Evolutionary conservation across 2,888 invertebrate species (phyloP).

Genomic region (Pterostichus niger): DNA sequence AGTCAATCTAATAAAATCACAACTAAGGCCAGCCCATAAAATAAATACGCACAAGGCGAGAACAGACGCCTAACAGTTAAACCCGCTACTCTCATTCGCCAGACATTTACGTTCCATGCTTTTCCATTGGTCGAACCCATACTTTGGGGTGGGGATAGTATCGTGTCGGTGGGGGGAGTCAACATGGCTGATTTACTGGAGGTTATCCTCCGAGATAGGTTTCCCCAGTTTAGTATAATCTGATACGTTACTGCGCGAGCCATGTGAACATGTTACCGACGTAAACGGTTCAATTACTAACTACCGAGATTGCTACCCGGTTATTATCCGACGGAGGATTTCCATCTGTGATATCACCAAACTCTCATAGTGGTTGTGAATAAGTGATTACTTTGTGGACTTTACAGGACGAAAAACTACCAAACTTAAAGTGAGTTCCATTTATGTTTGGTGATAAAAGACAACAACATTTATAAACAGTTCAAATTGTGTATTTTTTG

Average conservation of each 20-base stretch:
- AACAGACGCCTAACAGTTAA: conserved; percentile 73
- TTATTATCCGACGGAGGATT: neutral
- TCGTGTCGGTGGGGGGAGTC: conserved; percentile 68
- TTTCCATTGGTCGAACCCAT: conserved; percentile 72
- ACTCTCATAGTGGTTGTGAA: neutral
- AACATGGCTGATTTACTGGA: conserved; percentile 77
- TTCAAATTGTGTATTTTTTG: no score
- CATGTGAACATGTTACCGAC: conserved; percentile 4
- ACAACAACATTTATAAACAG: no score
- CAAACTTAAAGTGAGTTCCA: neutral
- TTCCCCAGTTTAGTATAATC: conserved; percentile 61
- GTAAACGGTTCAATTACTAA: conserved; percentile 28
- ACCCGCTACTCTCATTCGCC: conserved; percentile 72
- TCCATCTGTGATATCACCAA: no score
- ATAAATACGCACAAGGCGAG: conserved; percentile 72
- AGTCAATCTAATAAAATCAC: conserved; percentile 77
- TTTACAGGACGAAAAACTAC: no score
- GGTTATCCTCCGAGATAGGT: conserved; percentile 60
- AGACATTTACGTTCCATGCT: conserved; percentile 71
- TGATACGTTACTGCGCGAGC: conserved; percentile 44
- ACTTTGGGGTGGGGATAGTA: conserved; percentile 71
- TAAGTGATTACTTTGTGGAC: no score
- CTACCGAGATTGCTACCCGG: neutral
- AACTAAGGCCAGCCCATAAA: conserved; percentile 76
- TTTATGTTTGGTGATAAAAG: no score